phyloP scores from a whole-genome alignment of 1,140 invertebrate species.

The Delia radicum region DNA sequence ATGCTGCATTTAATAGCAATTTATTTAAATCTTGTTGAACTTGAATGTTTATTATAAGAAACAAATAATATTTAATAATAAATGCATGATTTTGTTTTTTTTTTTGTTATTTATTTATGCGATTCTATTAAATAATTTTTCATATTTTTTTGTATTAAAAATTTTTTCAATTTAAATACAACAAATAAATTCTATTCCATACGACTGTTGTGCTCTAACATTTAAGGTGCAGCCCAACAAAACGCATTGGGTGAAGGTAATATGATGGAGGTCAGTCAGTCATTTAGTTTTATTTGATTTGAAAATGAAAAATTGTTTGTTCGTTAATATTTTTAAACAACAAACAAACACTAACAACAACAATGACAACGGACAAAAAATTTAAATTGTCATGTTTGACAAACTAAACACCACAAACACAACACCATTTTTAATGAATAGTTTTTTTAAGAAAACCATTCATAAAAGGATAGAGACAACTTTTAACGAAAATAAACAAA shows the following conservation, averaged over 20 bases:
- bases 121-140: not conserved
- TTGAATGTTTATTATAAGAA: not conserved
- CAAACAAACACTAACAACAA: not conserved
- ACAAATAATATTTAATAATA: not conserved
- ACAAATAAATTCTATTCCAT: not conserved
- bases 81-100: not conserved
- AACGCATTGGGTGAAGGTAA: not conserved
- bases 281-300: not conserved
- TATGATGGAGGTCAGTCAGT: not conserved
- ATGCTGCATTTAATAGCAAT: not conserved
- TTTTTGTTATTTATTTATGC: not conserved
- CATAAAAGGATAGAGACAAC: not conserved
- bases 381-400: not conserved
- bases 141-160: not conserved
- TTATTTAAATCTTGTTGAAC: not conserved
- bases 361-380: too few relatives aligned
- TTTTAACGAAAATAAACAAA: not conserved
- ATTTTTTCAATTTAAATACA: not conserved
- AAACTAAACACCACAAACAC: not conserved
- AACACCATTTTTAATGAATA: not conserved
- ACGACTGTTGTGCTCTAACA: too few relatives aligned
- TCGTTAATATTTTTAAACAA: not conserved
- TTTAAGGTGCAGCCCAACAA: conserved; percentile 1
- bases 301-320: not conserved
- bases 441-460: not conserved